phyloP scores from a whole-genome alignment of 2,888 invertebrate species.

The Pinctada fucata region DNA sequence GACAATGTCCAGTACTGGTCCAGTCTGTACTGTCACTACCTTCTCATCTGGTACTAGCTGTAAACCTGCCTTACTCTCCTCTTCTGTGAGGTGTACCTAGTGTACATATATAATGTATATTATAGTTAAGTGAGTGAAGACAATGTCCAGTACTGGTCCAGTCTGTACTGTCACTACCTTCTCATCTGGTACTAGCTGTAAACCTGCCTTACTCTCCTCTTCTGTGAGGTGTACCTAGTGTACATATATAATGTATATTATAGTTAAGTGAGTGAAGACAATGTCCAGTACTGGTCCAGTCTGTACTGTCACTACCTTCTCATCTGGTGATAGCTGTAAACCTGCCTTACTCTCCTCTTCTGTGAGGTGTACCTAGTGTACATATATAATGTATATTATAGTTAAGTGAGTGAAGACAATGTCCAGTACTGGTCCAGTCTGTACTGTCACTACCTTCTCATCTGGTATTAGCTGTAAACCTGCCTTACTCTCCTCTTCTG shows the following conservation, averaged over 20 bases:
- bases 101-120: no score
- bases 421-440: conserved; percentile 82
- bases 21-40: conserved; percentile 82
- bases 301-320: conserved; percentile 83
- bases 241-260: no score
- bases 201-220: conserved; percentile 81
- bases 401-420: conserved; percentile 92
- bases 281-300: conserved; percentile 83
- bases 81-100: conserved; percentile 73
- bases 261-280: conserved; percentile 92
- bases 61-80: conserved; percentile 81
- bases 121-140: conserved; percentile 94
- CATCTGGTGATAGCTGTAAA: conserved; percentile 82
- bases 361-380: conserved; percentile 71
- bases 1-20: conserved; percentile 83
- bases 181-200: conserved; percentile 83
- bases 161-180: conserved; percentile 84
- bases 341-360: conserved; percentile 81
- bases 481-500: conserved; percentile 80
- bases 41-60: conserved; percentile 84
- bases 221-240: conserved; percentile 71
- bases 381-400: no score
- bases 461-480: conserved; percentile 83
- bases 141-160: conserved; percentile 83
- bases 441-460: conserved; percentile 84